A percentile compares a stretch with the other conserved stretches of the same genome.
phyloP scores from a whole-genome alignment of 2,113 vertebrate species.

The Gila orcuttii region DNA sequence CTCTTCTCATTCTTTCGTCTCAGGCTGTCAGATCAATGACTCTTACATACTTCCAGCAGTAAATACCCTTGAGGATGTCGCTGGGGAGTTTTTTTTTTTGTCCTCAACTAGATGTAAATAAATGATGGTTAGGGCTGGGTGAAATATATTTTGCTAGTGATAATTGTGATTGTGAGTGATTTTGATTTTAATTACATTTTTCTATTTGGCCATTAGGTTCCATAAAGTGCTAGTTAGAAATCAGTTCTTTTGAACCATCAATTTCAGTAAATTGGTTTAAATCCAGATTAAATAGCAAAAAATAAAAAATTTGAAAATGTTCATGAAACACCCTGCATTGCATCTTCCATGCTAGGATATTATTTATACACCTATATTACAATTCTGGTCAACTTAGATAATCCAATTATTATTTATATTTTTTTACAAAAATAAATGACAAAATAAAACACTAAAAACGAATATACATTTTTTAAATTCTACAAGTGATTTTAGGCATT shows the following conservation, averaged over 20 bases:
- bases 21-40: constrained; percentile 43
- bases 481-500: not conserved
- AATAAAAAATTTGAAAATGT: not conserved
- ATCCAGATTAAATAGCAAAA: not conserved
- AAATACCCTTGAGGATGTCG: constrained; percentile 34
- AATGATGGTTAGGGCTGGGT: not conserved
- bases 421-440: not conserved
- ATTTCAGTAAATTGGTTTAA: not conserved
- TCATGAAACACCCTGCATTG: not conserved
- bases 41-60: constrained; percentile 35
- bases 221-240: not conserved
- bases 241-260: not conserved
- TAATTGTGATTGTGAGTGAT: not conserved
- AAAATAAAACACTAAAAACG: not conserved
- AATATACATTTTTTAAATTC: not conserved
- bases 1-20: constrained; percentile 57
- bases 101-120: not conserved
- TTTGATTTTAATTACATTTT: not conserved
- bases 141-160: not conserved
- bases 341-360: not conserved
- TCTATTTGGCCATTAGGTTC: not conserved
- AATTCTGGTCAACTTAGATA: not conserved
- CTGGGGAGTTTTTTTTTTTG: constrained; percentile 7
- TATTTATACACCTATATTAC: not conserved
- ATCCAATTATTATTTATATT: not conserved